These are phyloP conservation scores for Plectrocnemia conspersa DNA, from an alignment of 1,140 invertebrate genomes.

Conservation along the genomic window DNA sequence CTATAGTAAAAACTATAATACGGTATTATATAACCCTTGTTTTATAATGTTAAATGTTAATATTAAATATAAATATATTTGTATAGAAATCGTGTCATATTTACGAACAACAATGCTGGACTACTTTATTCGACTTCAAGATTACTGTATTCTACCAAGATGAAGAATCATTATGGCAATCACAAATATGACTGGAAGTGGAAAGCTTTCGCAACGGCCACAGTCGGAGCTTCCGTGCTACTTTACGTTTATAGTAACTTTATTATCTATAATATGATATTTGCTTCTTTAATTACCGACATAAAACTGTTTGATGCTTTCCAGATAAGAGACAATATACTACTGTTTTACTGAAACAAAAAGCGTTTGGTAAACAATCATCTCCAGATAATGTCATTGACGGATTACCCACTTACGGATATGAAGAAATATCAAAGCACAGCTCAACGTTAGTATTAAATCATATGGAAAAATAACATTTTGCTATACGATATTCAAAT, in stretches of 20 bases:
- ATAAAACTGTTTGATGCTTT: constrained; percentile 3
- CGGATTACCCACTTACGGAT: constrained; percentile 22
- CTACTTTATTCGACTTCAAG: no score
- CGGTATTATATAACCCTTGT: no score
- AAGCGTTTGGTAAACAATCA: constrained; percentile 3
- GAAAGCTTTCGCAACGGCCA: not conserved
- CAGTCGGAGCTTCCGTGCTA: not conserved
- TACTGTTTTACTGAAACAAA: constrained; percentile 11
- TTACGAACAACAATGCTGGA: no score
- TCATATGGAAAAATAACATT: no score
- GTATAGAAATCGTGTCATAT: no score
- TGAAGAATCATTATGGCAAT: no score
- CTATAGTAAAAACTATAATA: no score
- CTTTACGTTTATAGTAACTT: not conserved
- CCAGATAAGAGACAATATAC: constrained; percentile 15
- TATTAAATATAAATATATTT: no score
- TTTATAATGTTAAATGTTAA: no score
- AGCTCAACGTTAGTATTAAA: constrained; percentile 10
- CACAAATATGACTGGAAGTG: no score
- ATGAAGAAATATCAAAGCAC: constrained; percentile 30
- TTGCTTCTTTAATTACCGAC: not conserved
- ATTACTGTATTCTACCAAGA: no score
- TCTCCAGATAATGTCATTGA: constrained; percentile 19
- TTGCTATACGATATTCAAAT: no score
- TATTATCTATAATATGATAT: not conserved